Evolutionary conservation across 2,888 invertebrate species (phyloP).

Genomic region (Lapara coniferarum): DNA sequence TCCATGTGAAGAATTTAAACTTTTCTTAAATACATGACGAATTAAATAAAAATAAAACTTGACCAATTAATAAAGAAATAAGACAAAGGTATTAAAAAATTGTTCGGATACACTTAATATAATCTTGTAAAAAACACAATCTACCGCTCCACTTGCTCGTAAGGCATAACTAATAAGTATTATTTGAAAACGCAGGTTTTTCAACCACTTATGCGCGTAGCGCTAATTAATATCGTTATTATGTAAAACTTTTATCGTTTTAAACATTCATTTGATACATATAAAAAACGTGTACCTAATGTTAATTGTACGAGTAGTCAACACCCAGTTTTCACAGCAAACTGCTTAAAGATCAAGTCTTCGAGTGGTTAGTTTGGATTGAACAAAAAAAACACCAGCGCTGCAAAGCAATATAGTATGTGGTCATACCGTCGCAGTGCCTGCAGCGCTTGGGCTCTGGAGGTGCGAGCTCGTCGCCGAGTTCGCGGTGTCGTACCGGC

Average conservation of each 20-base stretch:
- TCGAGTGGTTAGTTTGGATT: conserved; percentile 34
- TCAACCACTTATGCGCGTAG: neutral
- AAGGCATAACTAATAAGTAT: neutral
- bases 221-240: neutral
- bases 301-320: neutral
- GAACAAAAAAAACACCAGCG: conserved; percentile 39
- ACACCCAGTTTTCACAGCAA: neutral
- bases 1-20: no score
- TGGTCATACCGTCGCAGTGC: conserved; percentile 92
- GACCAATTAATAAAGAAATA: no score
- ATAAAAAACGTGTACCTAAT: neutral
- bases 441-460: conserved; percentile 96
- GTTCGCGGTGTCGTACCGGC: conserved; percentile 84
- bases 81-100: neutral
- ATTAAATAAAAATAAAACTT: no score
- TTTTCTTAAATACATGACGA: no score
- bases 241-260: neutral
- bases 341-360: neutral
- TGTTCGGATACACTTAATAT: no score
- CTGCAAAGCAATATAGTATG: conserved; percentile 47
- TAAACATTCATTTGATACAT: neutral
- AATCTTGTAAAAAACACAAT: no score
- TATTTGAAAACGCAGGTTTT: no score
- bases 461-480: conserved; percentile 82
- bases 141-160: neutral